A percentile compares a stretch with the other conserved stretches of the same genome.
phyloP scores from a whole-genome alignment of 2,888 invertebrate species.

The Cephonodes hylas region DNA sequence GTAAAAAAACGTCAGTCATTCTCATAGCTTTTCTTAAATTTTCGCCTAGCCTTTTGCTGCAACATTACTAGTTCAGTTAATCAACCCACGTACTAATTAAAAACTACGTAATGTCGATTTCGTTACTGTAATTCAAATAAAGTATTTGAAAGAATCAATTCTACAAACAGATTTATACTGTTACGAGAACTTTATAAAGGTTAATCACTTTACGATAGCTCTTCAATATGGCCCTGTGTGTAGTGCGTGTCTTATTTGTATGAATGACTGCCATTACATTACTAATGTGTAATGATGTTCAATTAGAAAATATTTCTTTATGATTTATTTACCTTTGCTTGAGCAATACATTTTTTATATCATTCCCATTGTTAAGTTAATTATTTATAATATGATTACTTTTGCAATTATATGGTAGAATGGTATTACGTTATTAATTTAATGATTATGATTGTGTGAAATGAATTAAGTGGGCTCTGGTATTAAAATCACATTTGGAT shows the following conservation, averaged over 20 bases:
- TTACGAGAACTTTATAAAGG: not conserved
- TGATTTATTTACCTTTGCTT: not conserved
- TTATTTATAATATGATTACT: not conserved
- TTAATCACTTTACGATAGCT: not conserved
- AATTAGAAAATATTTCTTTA: not conserved
- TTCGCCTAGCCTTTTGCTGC: too few relatives aligned
- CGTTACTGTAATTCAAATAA: too few relatives aligned
- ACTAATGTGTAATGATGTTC: not conserved
- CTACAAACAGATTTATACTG: not conserved
- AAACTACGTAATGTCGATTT: too few relatives aligned
- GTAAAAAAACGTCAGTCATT: too few relatives aligned
- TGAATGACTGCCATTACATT: not conserved
- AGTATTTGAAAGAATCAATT: too few relatives aligned
- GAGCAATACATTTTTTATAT: not conserved
- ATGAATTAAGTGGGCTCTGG: too few relatives aligned
- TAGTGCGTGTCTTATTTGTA: not conserved
- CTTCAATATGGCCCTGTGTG: not conserved
- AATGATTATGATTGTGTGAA: too few relatives aligned
- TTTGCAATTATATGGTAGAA: too few relatives aligned
- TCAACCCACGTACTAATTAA: too few relatives aligned
- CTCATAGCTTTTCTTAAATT: too few relatives aligned
- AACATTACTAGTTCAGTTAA: too few relatives aligned
- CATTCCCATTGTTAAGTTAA: not conserved
- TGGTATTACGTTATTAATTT: too few relatives aligned
- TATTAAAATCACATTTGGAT: not conserved